Evolutionary conservation across 64 coral and sea anemone species (phyloP).

Genomic region (Actinia equina): DNA sequence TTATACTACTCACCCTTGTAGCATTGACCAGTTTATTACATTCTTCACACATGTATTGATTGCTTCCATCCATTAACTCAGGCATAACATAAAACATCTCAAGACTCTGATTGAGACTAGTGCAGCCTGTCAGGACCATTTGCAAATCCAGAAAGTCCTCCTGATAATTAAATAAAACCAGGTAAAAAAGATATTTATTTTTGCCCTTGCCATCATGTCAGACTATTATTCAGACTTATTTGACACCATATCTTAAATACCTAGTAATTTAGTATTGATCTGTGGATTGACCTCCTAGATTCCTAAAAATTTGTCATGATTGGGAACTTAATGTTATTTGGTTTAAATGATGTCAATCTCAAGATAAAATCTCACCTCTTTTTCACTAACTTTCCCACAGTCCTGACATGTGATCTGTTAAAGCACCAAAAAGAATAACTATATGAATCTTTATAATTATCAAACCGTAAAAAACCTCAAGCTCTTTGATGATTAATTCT

Average conservation of each 20-base stretch:
- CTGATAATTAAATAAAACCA: constrained; percentile 1
- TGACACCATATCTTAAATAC: too few species aligned
- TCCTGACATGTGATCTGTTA: constrained; percentile 67
- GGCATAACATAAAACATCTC: constrained; percentile 49
- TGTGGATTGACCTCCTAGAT: too few species aligned
- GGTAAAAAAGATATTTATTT: too few species aligned
- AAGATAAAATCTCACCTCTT: constrained; percentile 48
- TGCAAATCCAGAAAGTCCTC: constrained; percentile 83
- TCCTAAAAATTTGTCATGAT: too few species aligned
- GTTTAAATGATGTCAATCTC: too few species aligned
- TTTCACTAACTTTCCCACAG: constrained; percentile 79
- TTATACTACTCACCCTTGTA: constrained; percentile 45
- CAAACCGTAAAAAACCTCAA: too few species aligned
- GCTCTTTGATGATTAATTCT: too few species aligned
- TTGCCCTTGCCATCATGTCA: too few species aligned
- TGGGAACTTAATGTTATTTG: too few species aligned
- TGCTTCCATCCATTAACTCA: constrained; percentile 66
- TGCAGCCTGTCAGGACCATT: constrained; percentile 55
- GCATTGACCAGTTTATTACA: constrained; percentile 77
- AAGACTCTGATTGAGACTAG: constrained; percentile 61
- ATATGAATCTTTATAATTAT: too few species aligned
- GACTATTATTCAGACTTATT: too few species aligned
- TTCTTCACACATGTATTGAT: constrained; percentile 75
- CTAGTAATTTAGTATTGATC: too few species aligned
- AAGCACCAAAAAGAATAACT: neutral